Percentiles rank a stretch among this genome's conserved stretches.
Conservation (phyloP, 2,888 invertebrate genomes). For the Autographa pulchrina region DNA sequence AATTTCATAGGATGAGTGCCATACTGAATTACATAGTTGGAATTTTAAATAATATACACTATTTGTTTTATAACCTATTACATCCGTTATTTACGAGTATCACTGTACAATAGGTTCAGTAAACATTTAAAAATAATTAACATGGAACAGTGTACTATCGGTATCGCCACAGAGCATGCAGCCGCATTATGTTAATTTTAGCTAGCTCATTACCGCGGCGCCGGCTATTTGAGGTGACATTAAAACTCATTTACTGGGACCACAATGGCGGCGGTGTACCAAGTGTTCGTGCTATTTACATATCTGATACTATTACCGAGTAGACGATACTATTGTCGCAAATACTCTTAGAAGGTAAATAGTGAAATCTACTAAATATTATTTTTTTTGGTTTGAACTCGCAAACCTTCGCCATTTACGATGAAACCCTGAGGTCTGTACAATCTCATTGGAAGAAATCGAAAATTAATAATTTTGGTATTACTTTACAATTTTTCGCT, state of each 20-base stretch:
- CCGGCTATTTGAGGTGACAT: slow-evolving; percentile 22
- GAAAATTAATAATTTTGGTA: no score
- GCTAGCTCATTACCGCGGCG: slow-evolving; percentile 5
- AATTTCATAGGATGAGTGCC: no score
- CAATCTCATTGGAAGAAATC: no score
- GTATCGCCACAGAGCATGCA: not conserved
- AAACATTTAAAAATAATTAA: not conserved
- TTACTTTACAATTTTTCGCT: no score
- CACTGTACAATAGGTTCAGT: slow-evolving; percentile 11
- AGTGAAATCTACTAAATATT: not conserved
- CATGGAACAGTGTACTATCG: not conserved
- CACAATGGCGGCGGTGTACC: slow-evolving; percentile 21
- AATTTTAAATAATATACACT: no score
- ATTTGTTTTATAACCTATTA: no score
- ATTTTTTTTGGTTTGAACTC: no score
- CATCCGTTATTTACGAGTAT: not conserved
- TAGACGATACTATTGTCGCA: not conserved
- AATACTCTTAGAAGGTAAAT: not conserved
- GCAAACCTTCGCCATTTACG: no score
- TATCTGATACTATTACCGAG: slow-evolving; percentile 3
- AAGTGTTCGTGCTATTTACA: slow-evolving; percentile 23
- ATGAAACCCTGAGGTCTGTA: no score
- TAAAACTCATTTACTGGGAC: slow-evolving; percentile 22
- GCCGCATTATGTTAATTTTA: not conserved
- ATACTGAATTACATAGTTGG: no score